Evolutionary conservation across 2,113 vertebrate species (phyloP).

Genomic region (Rhizomys pruinosus): DNA sequence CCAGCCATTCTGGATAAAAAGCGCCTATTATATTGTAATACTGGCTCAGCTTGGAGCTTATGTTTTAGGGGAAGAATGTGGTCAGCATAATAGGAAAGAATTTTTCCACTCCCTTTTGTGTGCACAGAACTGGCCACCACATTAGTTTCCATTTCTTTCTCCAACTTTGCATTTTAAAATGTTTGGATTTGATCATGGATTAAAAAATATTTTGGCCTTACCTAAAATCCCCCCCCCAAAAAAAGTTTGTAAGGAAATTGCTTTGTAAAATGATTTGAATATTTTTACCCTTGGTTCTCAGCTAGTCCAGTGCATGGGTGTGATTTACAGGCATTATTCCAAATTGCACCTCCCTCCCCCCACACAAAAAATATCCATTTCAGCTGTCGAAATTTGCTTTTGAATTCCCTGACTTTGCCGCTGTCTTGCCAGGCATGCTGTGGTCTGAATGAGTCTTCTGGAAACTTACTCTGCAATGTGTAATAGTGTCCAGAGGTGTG

Average conservation of each 20-base stretch:
- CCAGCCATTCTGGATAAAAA: constrained; percentile 29
- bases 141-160: constrained; percentile 57
- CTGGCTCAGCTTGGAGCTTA: constrained; percentile 25
- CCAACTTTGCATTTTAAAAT: constrained; percentile 70
- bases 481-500: neutral
- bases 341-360: neutral
- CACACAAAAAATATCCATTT: constrained; percentile 2
- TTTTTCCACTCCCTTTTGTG: constrained; percentile 55
- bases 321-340: constrained; percentile 43
- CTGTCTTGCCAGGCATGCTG: neutral
- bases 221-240: neutral
- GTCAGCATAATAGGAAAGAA: constrained; percentile 60
- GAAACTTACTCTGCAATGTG: neutral
- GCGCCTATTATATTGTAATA: neutral
- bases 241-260: constrained; percentile 43
- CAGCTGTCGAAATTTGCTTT: constrained; percentile 36
- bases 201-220: constrained; percentile 31
- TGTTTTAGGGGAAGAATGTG: constrained; percentile 64
- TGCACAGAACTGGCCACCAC: constrained; percentile 37
- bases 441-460: neutral
- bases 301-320: neutral
- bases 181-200: constrained; percentile 56
- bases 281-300: constrained; percentile 18
- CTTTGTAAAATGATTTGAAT: constrained; percentile 36
- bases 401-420: constrained; percentile 54